phyloP scores from a whole-genome alignment of 2,888 invertebrate genomes.

The Eutolmus rufibarbis region DNA sequence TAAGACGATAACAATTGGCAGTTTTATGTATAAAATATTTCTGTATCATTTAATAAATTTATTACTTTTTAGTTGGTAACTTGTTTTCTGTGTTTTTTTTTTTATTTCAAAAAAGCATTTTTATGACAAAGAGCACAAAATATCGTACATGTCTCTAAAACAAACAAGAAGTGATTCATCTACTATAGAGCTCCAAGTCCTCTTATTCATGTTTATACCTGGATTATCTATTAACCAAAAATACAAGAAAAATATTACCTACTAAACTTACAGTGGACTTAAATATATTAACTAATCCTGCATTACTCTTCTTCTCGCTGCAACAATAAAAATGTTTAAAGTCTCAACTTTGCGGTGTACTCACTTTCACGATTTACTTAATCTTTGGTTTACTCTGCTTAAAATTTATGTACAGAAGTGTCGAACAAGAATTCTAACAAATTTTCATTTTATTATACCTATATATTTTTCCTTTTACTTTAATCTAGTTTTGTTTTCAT shows the following conservation, averaged over 20 bases:
- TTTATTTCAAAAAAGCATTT: neutral
- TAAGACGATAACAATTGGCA: slow-evolving; percentile 20
- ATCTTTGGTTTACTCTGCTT: neutral
- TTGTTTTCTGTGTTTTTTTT: neutral
- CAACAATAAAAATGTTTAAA: neutral
- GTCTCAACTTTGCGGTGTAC: neutral
- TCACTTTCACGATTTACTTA: neutral
- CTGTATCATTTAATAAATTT: neutral
- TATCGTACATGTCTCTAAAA: neutral
- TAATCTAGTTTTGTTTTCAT: neutral
- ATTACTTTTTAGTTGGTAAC: neutral
- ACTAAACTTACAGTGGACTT: neutral
- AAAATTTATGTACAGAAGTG: neutral
- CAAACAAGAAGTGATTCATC: neutral
- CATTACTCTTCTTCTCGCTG: neutral
- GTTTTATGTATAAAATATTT: neutral
- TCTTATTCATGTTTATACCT: neutral
- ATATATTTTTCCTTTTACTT: neutral
- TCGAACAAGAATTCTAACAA: neutral
- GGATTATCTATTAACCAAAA: neutral
- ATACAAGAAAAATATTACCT: neutral
- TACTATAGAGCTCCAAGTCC: neutral
- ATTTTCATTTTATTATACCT: neutral
- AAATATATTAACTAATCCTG: neutral
- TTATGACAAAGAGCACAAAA: neutral